phyloP scores from a whole-genome alignment of 2,797 vertebrate genomes.

The Mycteria americana region DNA sequence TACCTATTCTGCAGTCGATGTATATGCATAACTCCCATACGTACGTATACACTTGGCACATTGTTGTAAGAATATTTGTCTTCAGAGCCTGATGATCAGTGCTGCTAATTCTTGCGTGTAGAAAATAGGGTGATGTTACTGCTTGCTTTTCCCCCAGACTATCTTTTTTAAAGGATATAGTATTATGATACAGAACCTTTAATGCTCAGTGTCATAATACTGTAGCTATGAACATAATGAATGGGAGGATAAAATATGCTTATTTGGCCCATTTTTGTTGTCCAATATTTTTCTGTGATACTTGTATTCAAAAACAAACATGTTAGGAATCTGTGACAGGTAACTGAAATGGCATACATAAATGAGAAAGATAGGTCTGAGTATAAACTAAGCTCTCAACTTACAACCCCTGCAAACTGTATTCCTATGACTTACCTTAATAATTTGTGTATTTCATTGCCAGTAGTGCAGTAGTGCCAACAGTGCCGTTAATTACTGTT shows the following conservation, averaged over 20 bases:
- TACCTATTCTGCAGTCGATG: background rate
- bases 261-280: background rate
- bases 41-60: background rate
- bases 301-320: background rate
- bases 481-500: slow-evolving; percentile 22
- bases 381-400: background rate
- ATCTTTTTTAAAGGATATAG: background rate
- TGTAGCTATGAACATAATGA: background rate
- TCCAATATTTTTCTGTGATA: background rate
- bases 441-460: background rate
- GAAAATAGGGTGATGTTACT: background rate
- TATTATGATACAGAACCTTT: background rate
- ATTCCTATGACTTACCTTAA: background rate
- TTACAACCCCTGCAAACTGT: background rate
- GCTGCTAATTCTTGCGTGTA: background rate
- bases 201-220: background rate
- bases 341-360: background rate
- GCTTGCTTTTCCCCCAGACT: background rate
- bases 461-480: background rate
- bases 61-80: background rate
- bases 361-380: background rate
- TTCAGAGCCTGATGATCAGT: background rate
- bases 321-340: background rate
- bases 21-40: background rate
- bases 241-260: background rate